These are phyloP conservation scores for Premnoplex brunnescens DNA, from an alignment of 2,797 vertebrate genomes.

Conservation along the genomic window DNA sequence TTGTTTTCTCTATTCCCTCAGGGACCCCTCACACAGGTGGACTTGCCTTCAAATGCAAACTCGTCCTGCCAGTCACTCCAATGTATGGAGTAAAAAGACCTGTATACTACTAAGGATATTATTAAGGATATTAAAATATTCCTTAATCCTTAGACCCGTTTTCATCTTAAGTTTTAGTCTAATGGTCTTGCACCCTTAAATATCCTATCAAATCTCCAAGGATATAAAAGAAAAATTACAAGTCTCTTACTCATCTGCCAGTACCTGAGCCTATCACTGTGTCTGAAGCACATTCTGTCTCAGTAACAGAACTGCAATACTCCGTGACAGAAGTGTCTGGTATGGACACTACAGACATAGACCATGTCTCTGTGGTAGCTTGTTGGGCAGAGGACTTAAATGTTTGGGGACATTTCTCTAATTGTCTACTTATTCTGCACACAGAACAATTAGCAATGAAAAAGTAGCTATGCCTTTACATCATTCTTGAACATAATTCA, in stretches of 20 bases:
- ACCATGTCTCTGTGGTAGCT: background rate
- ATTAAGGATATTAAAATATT: background rate
- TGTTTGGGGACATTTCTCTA: background rate
- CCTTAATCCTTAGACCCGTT: background rate
- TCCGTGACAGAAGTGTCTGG: background rate
- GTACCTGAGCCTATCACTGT: background rate
- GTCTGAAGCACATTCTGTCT: background rate
- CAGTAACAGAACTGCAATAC: background rate
- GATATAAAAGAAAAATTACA: background rate
- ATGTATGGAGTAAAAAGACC: background rate
- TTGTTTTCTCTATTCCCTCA: background rate
- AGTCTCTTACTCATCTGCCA: background rate
- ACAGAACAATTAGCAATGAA: background rate
- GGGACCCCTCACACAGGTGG: background rate
- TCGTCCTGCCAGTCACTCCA: background rate
- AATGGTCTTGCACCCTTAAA: background rate
- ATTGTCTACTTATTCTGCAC: background rate
- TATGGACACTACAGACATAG: background rate
- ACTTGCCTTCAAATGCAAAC: background rate
- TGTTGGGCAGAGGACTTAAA: background rate
- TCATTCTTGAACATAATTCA: background rate
- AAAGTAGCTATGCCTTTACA: background rate
- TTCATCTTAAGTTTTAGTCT: background rate
- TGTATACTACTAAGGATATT: background rate
- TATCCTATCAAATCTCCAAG: background rate